Evolutionary conservation across 1,140 invertebrate genomes (phyloP), one percentile per base, ranked within the genome.

Genomic region (Drosophila albomicans): DNA sequence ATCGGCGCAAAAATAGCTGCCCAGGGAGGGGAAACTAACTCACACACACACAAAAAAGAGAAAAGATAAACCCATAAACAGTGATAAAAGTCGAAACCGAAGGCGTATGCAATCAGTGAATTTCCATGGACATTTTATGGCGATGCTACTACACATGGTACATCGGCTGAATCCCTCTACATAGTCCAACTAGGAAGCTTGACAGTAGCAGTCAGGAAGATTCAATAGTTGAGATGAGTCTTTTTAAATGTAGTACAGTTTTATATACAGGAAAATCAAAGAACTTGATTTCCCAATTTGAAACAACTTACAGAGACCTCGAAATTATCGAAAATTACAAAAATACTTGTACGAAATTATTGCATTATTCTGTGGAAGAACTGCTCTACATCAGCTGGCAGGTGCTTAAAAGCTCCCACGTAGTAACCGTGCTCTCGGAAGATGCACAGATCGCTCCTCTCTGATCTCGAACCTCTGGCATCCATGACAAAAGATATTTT

Each of bases 1-100:
- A 85, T 81, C 75, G 59, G 28, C 66, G 69, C 81, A 66, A 64
- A 84, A 85, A 84, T 85, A 84, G 81, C 68, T 68, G 32, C 3
- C 16, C 56, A 5, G 56, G 10, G 6, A 25, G 35, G 73, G 54
- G 28, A 43, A 64, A 63, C 56, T 67, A 58, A 79, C 15, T 35
- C 43, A 41, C 11, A 11, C 59, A 72, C 54, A 43, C 20, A 28
- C 45, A 35, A 56, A 46, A 64, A 51, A 68, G 61, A 64, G 61
- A 80, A 67, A 75, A 67, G n/a, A 35, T 30, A 38, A 32, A 28
- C 11, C 49, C 61, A 57, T 57, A 57, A 61, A 62, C 46, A 38
- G 57, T 57, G 57, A 68, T 61, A 56, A 68, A 72, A 63, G 43
- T 65, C 32, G 11, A 25, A 38, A 52, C 46, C 20, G 13, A 16